Evolutionary conservation across 2,888 invertebrate genomes (phyloP).

Genomic region (Mallateleia sp.): DNA sequence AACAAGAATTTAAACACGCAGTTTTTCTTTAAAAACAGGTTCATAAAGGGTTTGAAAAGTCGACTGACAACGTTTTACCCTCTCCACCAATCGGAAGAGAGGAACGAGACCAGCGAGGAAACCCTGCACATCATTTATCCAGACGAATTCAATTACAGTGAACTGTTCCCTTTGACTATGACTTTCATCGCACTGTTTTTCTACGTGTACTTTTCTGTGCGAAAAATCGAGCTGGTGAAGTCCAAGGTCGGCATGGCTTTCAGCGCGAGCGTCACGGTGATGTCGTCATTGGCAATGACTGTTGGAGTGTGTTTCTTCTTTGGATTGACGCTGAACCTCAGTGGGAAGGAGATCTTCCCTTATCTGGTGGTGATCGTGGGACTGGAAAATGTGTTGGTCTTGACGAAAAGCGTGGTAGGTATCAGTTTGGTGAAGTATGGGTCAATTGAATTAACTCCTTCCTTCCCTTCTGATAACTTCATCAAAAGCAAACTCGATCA

Average conservation of each 20-base stretch:
- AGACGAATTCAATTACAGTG: conserved; percentile 95
- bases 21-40: conserved; percentile 90
- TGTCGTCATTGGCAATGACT: conserved; percentile 97
- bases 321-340: conserved; percentile 95
- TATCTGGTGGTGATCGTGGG: conserved; percentile 98
- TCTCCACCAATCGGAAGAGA: conserved; percentile 91
- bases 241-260: conserved; percentile 97
- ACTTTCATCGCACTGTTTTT: conserved; percentile 96
- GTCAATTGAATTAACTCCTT: too few species aligned
- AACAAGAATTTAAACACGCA: too few species aligned
- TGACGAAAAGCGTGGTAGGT: conserved; percentile 98
- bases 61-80: conserved; percentile 94
- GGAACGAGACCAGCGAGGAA: conserved; percentile 88
- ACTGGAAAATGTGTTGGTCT: conserved; percentile 96
- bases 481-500: too few species aligned
- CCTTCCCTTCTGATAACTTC: too few species aligned
- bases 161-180: conserved; percentile 95
- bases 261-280: conserved; percentile 96
- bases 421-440: too few species aligned
- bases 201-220: conserved; percentile 98
- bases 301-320: conserved; percentile 97
- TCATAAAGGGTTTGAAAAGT: conserved; percentile 93
- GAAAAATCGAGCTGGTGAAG: conserved; percentile 98
- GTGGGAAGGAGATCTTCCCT: conserved; percentile 97
- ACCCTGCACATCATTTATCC: conserved; percentile 96